These are phyloP conservation scores for Prionailurus bengalensis DNA, from an alignment of 2,113 vertebrate species.

Conservation along the genomic window DNA sequence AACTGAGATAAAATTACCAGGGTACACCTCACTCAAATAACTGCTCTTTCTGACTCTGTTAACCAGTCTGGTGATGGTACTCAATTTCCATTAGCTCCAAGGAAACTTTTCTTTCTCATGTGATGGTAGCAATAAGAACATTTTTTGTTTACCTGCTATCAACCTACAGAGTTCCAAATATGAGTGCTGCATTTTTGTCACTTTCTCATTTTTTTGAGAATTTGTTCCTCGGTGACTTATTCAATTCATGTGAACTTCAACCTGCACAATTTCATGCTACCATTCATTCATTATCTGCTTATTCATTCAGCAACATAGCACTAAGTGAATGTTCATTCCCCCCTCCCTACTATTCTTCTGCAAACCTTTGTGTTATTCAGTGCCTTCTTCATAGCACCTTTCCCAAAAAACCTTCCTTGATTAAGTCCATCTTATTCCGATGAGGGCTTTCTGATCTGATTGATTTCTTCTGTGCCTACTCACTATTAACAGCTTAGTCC, in stretches of 20 bases:
- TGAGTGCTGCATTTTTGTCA: not conserved
- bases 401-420: not conserved
- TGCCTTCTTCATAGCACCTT: not conserved
- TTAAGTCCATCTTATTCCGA: not conserved
- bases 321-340: not conserved
- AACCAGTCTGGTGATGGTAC: not conserved
- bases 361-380: not conserved
- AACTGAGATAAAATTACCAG: constrained; percentile 63
- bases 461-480: not conserved
- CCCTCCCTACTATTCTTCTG: not conserved
- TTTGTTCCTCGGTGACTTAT: not conserved
- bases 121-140: constrained; percentile 11
- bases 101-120: constrained; percentile 54
- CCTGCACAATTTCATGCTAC: not conserved
- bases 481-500: not conserved
- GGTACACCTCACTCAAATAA: constrained; percentile 53
- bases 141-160: constrained; percentile 6
- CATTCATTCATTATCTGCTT: not conserved
- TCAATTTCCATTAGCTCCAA: constrained; percentile 67
- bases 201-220: not conserved
- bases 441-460: not conserved
- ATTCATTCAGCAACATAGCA: not conserved
- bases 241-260: not conserved
- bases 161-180: not conserved
- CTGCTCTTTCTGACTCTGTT: constrained; percentile 26